A percentile compares a stretch with the other conserved stretches of the same genome.
Conservation (phyloP, 2,113 vertebrate species). For the Etheostoma spectabile region DNA sequence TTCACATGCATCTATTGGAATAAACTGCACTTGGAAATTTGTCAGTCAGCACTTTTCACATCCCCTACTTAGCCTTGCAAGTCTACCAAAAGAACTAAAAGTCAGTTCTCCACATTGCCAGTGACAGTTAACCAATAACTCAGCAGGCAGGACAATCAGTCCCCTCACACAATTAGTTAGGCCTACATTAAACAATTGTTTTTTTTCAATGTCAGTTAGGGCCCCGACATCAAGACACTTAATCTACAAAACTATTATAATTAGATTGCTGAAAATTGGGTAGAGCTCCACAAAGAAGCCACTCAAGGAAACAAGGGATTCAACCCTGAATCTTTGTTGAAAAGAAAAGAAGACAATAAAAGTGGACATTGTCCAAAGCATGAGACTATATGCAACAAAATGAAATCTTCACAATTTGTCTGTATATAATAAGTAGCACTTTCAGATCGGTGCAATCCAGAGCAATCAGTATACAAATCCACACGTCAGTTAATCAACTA, state of each 20-base stretch:
- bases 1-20: background rate
- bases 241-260: background rate
- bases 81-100: background rate
- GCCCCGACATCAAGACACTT: background rate
- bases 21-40: background rate
- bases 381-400: background rate
- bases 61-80: too few species aligned
- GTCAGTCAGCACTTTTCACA: slow-evolving; percentile 7
- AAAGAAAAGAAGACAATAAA: background rate
- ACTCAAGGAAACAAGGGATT: background rate
- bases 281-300: background rate
- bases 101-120: background rate
- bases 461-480: background rate
- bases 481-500: background rate
- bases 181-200: background rate
- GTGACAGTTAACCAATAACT: slow-evolving; percentile 14
- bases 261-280: background rate
- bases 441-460: background rate
- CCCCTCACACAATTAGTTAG: background rate
- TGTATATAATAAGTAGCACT: background rate
- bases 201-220: background rate
- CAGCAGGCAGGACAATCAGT: background rate
- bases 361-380: background rate
- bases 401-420: background rate
- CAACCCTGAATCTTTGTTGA: background rate